A percentile compares a stretch with the other conserved stretches of the same genome.
Conservation (phyloP, 2,113 vertebrate species). For the Boleophthalmus pectinirostris region DNA sequence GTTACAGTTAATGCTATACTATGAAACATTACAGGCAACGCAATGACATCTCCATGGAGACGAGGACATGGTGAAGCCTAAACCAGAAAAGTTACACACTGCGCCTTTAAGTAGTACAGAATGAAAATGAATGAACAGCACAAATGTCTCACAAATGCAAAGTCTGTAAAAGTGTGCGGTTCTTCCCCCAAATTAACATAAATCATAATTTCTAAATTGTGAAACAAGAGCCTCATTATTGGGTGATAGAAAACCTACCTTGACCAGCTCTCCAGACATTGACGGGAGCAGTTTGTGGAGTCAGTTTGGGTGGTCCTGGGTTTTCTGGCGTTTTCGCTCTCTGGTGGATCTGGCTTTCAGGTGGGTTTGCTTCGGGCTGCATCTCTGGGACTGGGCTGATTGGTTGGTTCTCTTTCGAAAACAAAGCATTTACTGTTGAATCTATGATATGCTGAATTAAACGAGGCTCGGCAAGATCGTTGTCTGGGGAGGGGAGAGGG, state of each 20-base stretch:
- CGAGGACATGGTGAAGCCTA: too few species aligned
- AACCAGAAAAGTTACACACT: too few species aligned
- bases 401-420: not conserved
- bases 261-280: constrained; percentile 90
- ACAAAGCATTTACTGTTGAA: not conserved
- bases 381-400: not conserved
- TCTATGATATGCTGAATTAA: constrained; percentile 18
- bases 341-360: constrained; percentile 20
- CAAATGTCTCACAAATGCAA: too few species aligned
- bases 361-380: not conserved
- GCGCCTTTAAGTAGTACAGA: too few species aligned
- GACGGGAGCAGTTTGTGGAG: constrained; percentile 71
- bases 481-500: not conserved
- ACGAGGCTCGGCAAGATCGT: not conserved
- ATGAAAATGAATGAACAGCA: too few species aligned
- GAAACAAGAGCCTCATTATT: too few species aligned
- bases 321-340: constrained; percentile 62
- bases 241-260: constrained; percentile 73
- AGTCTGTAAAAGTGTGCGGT: too few species aligned
- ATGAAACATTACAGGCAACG: too few species aligned
- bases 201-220: too few species aligned
- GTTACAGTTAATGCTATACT: too few species aligned
- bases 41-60: too few species aligned
- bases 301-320: constrained; percentile 64
- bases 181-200: too few species aligned